A percentile compares a stretch with the other conserved stretches of the same genome.
These are phyloP conservation scores for Zapus hudsonius DNA, from an alignment of 2,113 vertebrate genomes.

Conservation along the genomic window DNA sequence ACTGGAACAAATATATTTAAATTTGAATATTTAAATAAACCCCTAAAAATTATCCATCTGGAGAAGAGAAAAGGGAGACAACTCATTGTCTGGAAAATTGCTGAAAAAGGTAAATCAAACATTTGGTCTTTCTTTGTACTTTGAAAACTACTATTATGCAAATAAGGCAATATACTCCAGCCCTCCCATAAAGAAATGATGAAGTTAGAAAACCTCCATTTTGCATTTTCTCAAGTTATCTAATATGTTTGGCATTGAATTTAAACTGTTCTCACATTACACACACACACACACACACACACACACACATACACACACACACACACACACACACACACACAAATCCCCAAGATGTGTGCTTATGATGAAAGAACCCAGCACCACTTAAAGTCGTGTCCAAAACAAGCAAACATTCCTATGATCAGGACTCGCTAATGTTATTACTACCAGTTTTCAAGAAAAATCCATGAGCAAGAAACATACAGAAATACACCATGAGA, in stretches of 20 bases:
- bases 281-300: background rate
- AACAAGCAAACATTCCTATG: background rate
- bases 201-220: background rate
- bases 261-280: background rate
- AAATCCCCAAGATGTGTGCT: background rate
- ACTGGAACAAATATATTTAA: slow-evolving; percentile 18
- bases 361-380: background rate
- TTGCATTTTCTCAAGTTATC: background rate
- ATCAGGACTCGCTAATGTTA: background rate
- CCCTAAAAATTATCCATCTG: background rate
- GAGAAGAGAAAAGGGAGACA: background rate
- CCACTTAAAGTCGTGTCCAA: background rate
- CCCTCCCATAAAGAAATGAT: background rate
- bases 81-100: background rate
- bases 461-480: background rate
- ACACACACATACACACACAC: background rate
- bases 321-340: background rate
- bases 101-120: background rate
- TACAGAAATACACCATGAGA: background rate
- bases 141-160: background rate
- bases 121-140: background rate
- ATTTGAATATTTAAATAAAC: background rate
- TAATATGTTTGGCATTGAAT: background rate
- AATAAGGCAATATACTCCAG: background rate
- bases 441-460: slow-evolving; percentile 35